Evolutionary conservation across 2,113 vertebrate genomes (phyloP).

Genomic region (Otus sunia): DNA sequence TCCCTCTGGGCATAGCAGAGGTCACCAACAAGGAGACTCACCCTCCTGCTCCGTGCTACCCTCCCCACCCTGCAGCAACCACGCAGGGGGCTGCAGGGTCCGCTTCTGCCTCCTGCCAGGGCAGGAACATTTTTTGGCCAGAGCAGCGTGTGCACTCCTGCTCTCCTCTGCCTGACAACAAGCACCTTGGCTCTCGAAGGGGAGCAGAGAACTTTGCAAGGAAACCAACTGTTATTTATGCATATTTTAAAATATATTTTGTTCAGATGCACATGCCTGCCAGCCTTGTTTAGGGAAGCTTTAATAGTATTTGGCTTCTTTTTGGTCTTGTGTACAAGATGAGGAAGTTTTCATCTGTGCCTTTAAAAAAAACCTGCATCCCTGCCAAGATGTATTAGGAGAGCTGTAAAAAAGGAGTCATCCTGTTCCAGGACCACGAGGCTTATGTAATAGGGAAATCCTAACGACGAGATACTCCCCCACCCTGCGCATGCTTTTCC

Average conservation of each 20-base stretch:
- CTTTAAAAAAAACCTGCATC: conserved; percentile 23
- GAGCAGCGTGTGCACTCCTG: rapidly evolving
- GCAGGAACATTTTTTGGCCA: neutral
- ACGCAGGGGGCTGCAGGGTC: neutral
- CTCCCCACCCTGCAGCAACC: neutral
- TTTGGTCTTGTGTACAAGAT: neutral
- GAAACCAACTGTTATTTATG: neutral
- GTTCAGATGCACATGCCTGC: neutral
- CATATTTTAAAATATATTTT: neutral
- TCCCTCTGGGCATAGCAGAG: neutral
- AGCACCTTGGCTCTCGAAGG: neutral
- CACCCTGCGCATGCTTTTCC: neutral
- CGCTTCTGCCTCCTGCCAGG: neutral
- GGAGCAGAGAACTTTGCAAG: neutral
- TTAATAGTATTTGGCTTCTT: neutral
- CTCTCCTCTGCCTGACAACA: neutral
- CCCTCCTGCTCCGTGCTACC: neutral
- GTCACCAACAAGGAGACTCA: neutral
- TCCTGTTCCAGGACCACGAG: conserved; percentile 16
- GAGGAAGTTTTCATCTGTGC: conserved; percentile 42
- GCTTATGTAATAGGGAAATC: conserved; percentile 60
- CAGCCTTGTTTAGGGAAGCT: neutral
- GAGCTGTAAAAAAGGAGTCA: conserved; percentile 57
- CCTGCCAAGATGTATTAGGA: conserved; percentile 58
- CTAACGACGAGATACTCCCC: conserved; percentile 23